Evolutionary conservation across 2,797 vertebrate genomes (phyloP), one percentile per base, ranked within the genome.

Genomic region (Typhlichthys eigenmanni): DNA sequence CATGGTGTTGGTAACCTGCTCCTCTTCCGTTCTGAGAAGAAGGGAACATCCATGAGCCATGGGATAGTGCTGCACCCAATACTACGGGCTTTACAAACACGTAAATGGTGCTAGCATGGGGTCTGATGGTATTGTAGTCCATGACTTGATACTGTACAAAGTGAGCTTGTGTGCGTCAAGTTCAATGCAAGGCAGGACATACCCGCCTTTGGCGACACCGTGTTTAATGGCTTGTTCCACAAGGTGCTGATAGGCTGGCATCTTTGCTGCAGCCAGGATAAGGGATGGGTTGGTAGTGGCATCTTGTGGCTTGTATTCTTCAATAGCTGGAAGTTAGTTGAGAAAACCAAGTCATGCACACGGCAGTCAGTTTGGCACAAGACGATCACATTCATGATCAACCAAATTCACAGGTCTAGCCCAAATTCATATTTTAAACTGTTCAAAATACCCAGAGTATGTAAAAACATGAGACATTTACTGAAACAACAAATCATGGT

Each of bases 201-300:
- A 98, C 98, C 97, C 94, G 19, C 94, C 94, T 29, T 93, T 94
- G 66, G 93, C 93, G 9, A 89, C 93, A 65, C 95, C 96, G 0
- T 92, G 95, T 79, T 95, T 92, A 14, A 98, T 92, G 32, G 96
- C 96, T 72, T 96, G 94, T 51, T 95, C 94, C 79, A 99, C 68
- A 0, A 98, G 90, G 14, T 91, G 87, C 85, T 96, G 93, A 89
- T 98, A 98, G 0, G 87, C 83, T 0, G 96, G 92, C 96, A 99
- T 99, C 85, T 97, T 97, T 0, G 96, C 93, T 0, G 97, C 98
- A 24, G 96, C 96, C 61, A 99, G 90, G 66, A 99, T 98, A 55
- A 99, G 92, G 3, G 98, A 99, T 0, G 98, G 98, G 84, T 99
- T 99, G 14, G 98, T 99, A 66, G 98, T 99, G 68, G 97, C 96